Conservation (phyloP, 2,888 invertebrate genomes). For the Acanthosepion pharaonis region DNA sequence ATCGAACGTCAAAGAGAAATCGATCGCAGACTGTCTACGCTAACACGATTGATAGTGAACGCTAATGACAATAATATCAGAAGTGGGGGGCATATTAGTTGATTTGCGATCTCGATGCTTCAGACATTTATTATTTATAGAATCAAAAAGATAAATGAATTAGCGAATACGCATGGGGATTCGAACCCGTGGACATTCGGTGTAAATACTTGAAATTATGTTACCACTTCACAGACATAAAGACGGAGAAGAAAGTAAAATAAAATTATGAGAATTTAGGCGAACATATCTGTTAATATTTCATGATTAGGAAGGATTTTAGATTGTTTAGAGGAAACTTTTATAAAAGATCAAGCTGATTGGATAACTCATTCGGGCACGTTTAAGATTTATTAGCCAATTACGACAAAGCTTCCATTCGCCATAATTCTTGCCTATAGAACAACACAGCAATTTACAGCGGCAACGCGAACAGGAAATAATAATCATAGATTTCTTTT, state of each 20-base stretch:
- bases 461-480: too few relatives aligned
- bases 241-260: not conserved
- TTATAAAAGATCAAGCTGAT: not conserved
- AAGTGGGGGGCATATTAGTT: not conserved
- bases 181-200: not conserved
- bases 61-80: not conserved
- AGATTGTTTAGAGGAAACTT: not conserved
- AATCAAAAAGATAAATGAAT: not conserved
- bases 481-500: too few relatives aligned
- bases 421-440: too few relatives aligned
- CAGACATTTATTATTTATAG: not conserved
- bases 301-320: not conserved
- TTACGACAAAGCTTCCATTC: too few relatives aligned
- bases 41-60: not conserved
- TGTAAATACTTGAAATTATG: not conserved
- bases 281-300: not conserved
- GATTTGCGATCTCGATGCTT: not conserved
- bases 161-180: not conserved
- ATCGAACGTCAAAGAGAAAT: not conserved
- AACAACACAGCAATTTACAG: too few relatives aligned
- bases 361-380: not conserved
- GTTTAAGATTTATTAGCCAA: not conserved
- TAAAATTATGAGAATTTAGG: not conserved
- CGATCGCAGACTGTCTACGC: slow-evolving; percentile 8
- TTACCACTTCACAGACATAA: not conserved